Evolutionary conservation across 2,888 invertebrate genomes (phyloP).

Genomic region (Hoplodrina blanda): DNA sequence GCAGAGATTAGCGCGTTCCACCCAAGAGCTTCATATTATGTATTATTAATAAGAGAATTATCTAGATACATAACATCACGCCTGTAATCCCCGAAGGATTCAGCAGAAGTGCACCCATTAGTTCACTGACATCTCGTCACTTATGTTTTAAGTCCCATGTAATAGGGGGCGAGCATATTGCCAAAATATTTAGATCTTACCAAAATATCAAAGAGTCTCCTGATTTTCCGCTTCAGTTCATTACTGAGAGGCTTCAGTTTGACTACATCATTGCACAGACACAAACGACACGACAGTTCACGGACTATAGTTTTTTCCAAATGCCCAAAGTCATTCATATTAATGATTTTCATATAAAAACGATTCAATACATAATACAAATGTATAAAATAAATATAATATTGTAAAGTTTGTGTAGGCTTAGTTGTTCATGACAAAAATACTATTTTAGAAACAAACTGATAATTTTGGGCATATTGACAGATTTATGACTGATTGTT

Average conservation of each 20-base stretch:
- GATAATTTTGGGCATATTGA: conserved; percentile 77
- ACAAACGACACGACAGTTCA: conserved; percentile 86
- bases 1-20: too few species aligned
- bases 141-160: too few species aligned
- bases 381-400: conserved; percentile 55
- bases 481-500: conserved; percentile 62
- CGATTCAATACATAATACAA: conserved; percentile 49
- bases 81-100: too few species aligned
- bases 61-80: too few species aligned
- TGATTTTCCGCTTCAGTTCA: conserved; percentile 85
- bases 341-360: conserved; percentile 66
- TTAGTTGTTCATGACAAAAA: conserved; percentile 73
- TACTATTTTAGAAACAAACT: conserved; percentile 69
- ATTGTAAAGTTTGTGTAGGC: conserved; percentile 58
- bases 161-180: too few species aligned
- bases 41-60: too few species aligned
- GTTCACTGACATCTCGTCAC: too few species aligned
- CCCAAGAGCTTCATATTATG: too few species aligned
- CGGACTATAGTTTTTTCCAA: conserved; percentile 87
- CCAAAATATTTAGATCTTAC: conserved; percentile 66
- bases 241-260: conserved; percentile 85
- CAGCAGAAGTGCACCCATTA: too few species aligned
- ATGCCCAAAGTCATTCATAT: conserved; percentile 85
- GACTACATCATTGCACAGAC: conserved; percentile 85
- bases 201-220: conserved; percentile 82